phyloP scores from a whole-genome alignment of 2,113 vertebrate species.

The Stegostoma tigrinum region DNA sequence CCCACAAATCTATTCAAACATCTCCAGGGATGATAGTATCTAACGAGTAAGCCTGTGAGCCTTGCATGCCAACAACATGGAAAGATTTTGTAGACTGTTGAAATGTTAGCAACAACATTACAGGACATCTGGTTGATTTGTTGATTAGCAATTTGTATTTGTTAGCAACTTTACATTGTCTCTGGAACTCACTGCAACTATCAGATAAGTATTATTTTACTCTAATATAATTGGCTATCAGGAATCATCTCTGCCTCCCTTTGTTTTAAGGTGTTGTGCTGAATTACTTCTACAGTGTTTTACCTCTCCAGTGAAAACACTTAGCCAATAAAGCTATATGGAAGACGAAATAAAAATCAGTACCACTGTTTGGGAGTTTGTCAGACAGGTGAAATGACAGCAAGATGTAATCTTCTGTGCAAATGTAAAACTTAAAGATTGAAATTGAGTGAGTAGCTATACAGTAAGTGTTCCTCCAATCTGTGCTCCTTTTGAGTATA shows the following conservation, averaged over 20 bases:
- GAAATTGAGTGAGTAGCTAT: neutral
- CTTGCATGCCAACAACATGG: neutral
- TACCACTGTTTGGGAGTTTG: neutral
- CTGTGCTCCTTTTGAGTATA: neutral
- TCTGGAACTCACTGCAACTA: neutral
- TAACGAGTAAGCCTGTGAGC: conserved; percentile 15
- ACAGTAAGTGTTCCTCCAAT: neutral
- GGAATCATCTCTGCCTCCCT: neutral
- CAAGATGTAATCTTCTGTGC: neutral
- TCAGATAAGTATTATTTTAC: neutral
- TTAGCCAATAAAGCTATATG: neutral
- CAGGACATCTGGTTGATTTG: neutral
- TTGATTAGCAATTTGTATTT: neutral
- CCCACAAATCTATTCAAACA: conserved; percentile 17
- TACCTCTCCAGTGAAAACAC: neutral
- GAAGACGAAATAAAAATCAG: neutral
- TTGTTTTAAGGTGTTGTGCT: neutral
- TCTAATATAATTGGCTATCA: neutral
- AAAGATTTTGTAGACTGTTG: neutral
- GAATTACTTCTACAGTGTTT: neutral
- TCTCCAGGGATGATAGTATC: conserved; percentile 20
- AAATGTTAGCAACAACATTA: neutral
- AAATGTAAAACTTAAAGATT: neutral
- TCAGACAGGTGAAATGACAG: neutral
- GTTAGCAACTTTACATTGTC: neutral